phyloP scores from a whole-genome alignment of 2,113 vertebrate genomes.

The Phaethornis superciliosus region DNA sequence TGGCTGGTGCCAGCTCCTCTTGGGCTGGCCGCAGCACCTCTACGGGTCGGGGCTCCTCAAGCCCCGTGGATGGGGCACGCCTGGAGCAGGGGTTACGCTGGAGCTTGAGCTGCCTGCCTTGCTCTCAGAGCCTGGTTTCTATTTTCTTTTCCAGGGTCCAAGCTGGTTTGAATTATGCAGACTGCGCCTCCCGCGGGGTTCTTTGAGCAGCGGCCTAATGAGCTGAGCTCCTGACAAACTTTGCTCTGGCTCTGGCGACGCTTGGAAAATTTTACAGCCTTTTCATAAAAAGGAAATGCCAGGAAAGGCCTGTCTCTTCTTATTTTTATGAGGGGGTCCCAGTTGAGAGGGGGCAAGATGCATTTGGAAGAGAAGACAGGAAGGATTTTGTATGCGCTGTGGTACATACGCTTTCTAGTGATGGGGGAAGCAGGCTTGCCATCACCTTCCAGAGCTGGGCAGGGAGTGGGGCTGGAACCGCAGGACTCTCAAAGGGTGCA shows the following conservation, averaged over 20 bases:
- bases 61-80: not conserved
- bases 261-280: conserved; percentile 73
- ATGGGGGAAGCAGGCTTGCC: fast-evolving
- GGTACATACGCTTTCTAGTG: not conserved
- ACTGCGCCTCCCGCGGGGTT: conserved; percentile 49
- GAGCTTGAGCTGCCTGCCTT: not conserved
- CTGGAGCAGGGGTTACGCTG: not conserved
- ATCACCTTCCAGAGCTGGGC: not conserved
- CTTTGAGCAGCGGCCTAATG: conserved; percentile 70
- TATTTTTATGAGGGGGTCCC: conserved; percentile 69
- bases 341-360: not conserved
- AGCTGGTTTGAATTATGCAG: conserved; percentile 71
- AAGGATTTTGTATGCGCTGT: not conserved
- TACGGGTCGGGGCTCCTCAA: not conserved
- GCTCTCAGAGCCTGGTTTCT: conserved; percentile 43
- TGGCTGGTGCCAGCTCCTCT: conserved; percentile 60
- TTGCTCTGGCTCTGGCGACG: conserved; percentile 54
- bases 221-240: conserved; percentile 72
- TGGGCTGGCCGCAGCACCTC: conserved; percentile 46
- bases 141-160: conserved; percentile 67
- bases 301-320: conserved; percentile 65
- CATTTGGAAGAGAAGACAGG: conserved; percentile 23
- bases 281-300: conserved; percentile 74
- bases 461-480: fast-evolving
- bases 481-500: not conserved